Percentiles rank a stretch among this genome's conserved stretches.
phyloP scores from a whole-genome alignment of 1,140 invertebrate genomes.

The Drosophila nigromelanica region DNA sequence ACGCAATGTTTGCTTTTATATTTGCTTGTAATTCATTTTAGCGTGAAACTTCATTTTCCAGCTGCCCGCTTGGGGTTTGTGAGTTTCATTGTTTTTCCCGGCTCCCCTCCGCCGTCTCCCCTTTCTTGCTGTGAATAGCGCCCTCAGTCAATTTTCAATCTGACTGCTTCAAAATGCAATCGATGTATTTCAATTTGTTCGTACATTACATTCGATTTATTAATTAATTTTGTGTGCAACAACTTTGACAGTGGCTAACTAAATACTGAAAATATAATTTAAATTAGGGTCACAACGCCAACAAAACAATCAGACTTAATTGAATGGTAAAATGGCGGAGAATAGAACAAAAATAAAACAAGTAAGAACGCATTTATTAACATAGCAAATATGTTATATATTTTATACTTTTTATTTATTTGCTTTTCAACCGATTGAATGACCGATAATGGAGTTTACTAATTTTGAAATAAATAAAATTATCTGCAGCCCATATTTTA shows the following conservation, averaged over 20 bases:
- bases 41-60: conserved; percentile 64
- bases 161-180: conserved; percentile 61
- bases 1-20: conserved; percentile 62
- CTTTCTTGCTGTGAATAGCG: conserved; percentile 5
- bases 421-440: too few relatives aligned
- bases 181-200: conserved; percentile 64
- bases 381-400: too few relatives aligned
- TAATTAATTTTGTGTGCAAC: conserved; percentile 65
- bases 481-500: too few relatives aligned
- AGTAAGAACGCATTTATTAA: too few relatives aligned
- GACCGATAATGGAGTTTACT: too few relatives aligned
- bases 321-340: background rate
- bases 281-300: background rate
- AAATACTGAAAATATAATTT: conserved; percentile 17
- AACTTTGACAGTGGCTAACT: conserved; percentile 26
- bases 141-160: conserved; percentile 43
- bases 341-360: background rate
- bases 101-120: background rate
- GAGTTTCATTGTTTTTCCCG: conserved; percentile 23
- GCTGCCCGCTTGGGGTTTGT: conserved; percentile 21
- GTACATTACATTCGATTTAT: conserved; percentile 70
- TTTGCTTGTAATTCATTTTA: conserved; percentile 75
- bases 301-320: background rate
- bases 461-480: too few relatives aligned
- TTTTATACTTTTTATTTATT: too few relatives aligned